phyloP scores from a whole-genome alignment of 2,888 invertebrate genomes.

The Chrysolina oricalcia region DNA sequence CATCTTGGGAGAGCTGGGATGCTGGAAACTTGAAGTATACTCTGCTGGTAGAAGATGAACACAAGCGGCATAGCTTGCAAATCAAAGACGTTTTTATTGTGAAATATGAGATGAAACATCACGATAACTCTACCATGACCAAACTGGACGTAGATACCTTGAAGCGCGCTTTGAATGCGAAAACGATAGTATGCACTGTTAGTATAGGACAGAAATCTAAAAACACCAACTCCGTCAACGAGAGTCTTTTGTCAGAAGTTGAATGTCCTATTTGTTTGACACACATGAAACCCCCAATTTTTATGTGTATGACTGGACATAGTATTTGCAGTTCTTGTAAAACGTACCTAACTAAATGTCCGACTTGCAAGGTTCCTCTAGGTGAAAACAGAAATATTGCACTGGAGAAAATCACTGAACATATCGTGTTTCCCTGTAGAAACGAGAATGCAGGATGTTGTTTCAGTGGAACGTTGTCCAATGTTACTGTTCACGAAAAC shows the following conservation, averaged over 20 bases:
- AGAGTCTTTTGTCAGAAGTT: conserved; percentile 15
- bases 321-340: conserved; percentile 20
- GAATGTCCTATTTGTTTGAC: conserved; percentile 28
- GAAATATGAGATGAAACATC: not conserved
- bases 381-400: conserved; percentile 13
- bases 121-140: not conserved
- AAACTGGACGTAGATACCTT: not conserved
- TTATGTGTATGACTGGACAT: conserved; percentile 26
- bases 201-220: not conserved
- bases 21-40: not conserved
- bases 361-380: not conserved
- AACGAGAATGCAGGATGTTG: not conserved
- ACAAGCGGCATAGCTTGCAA: not conserved
- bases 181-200: not conserved
- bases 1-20: not conserved
- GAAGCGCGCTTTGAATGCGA: not conserved
- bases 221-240: not conserved
- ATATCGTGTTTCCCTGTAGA: conserved; percentile 15
- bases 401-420: conserved; percentile 24
- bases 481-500: too few species aligned
- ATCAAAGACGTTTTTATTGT: not conserved
- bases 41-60: not conserved
- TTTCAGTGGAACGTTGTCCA: not conserved
- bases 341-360: conserved; percentile 19
- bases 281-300: conserved; percentile 23